phyloP scores from a whole-genome alignment of 2,113 vertebrate genomes.

The Dissostichus mawsoni region DNA sequence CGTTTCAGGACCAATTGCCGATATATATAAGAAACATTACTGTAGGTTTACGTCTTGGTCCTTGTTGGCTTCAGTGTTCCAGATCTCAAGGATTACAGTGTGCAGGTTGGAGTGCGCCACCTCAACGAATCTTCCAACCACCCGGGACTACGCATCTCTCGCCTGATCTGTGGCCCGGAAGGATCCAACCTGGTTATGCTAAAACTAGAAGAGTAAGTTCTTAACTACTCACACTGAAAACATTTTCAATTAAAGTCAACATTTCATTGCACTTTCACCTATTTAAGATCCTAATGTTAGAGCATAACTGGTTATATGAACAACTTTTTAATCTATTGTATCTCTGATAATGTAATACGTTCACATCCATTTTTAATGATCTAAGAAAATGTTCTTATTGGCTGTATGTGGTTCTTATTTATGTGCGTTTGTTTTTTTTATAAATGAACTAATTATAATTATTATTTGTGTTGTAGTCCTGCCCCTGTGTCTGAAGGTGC shows the following conservation, averaged over 20 bases:
- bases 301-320: background rate
- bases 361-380: no score
- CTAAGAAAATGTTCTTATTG: no score
- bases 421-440: background rate
- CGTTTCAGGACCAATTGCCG: background rate
- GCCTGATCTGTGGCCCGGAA: constrained; percentile 91
- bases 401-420: background rate
- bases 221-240: background rate
- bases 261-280: no score
- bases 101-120: constrained; percentile 92
- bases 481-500: constrained; percentile 91
- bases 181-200: constrained; percentile 94
- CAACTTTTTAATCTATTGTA: background rate
- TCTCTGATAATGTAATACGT: background rate
- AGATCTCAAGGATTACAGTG: constrained; percentile 92
- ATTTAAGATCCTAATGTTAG: background rate
- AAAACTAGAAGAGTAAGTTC: constrained; percentile 87
- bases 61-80: constrained; percentile 84
- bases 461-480: constrained; percentile 81
- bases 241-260: no score
- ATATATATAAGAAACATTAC: background rate
- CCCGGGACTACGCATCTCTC: constrained; percentile 89
- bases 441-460: constrained; percentile 42
- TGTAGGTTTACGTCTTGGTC: background rate
- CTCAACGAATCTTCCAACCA: constrained; percentile 86